These are phyloP conservation scores for Drosophila eohydei DNA, from an alignment of 2,888 invertebrate genomes.

Conservation along the genomic window DNA sequence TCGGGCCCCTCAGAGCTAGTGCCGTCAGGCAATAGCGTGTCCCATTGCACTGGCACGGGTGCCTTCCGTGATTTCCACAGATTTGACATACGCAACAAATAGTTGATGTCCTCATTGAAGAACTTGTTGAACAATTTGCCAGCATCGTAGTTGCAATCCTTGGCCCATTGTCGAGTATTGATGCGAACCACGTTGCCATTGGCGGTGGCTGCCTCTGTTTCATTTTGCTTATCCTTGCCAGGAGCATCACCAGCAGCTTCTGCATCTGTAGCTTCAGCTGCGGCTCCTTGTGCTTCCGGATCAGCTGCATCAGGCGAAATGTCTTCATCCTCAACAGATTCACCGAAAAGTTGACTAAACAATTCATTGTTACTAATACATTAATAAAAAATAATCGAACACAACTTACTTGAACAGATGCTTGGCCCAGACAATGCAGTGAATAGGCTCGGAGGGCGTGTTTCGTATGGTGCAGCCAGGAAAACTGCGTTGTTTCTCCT, in stretches of 20 bases:
- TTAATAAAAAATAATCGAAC: neutral
- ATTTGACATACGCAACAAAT: conserved; percentile 96
- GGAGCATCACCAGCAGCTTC: conserved; percentile 83
- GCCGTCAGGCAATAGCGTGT: conserved; percentile 86
- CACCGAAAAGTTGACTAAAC: conserved; percentile 96
- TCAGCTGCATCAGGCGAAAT: conserved; percentile 99
- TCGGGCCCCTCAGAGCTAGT: conserved; percentile 46
- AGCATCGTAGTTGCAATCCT: conserved; percentile 92
- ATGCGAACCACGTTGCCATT: conserved; percentile 87
- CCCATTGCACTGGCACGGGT: conserved; percentile 92
- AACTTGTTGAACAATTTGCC: conserved; percentile 95
- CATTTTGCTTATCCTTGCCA: conserved; percentile 86
- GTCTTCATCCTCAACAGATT: conserved; percentile 98
- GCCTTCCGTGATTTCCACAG: conserved; percentile 96
- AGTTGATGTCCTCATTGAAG: conserved; percentile 97
- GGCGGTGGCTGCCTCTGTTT: conserved; percentile 83
- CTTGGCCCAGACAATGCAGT: conserved; percentile 99
- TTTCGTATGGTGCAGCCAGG: conserved; percentile 99
- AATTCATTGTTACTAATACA: conserved; percentile 42
- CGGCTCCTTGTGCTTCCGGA: conserved; percentile 91
- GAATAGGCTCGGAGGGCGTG: conserved; percentile 99
- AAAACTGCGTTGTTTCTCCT: conserved; percentile 95
- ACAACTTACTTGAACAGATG: conserved; percentile 96
- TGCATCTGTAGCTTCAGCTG: conserved; percentile 14
- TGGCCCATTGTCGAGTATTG: conserved; percentile 96